phyloP scores from a whole-genome alignment of 2,888 invertebrate species.

The Meta bourneti region DNA sequence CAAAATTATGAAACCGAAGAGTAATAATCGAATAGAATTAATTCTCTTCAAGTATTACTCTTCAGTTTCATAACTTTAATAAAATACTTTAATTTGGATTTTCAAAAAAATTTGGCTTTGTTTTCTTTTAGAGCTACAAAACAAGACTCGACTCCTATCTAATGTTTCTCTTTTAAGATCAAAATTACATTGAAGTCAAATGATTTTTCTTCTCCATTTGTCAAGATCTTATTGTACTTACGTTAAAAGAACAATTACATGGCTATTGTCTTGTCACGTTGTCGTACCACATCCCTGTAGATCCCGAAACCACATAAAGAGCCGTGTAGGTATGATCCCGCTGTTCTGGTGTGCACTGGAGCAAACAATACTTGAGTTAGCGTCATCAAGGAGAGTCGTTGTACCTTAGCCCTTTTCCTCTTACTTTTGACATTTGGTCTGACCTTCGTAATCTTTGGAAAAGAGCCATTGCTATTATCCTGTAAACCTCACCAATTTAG shows the following conservation, averaged over 20 bases:
- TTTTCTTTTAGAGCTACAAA: too few relatives aligned
- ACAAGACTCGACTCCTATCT: too few relatives aligned
- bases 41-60: too few relatives aligned
- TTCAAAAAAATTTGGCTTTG: too few relatives aligned
- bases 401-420: constrained; percentile 12
- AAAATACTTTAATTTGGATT: too few relatives aligned
- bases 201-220: background rate
- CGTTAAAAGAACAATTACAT: background rate
- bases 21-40: too few relatives aligned
- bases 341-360: background rate
- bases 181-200: background rate
- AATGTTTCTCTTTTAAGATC: too few relatives aligned
- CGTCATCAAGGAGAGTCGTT: constrained; percentile 1
- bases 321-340: background rate
- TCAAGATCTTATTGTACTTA: background rate
- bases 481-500: constrained; percentile 9
- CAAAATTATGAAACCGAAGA: too few relatives aligned
- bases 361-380: background rate
- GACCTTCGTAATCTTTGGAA: constrained; percentile 28
- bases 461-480: background rate
- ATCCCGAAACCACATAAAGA: background rate
- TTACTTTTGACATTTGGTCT: constrained; percentile 7
- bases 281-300: background rate
- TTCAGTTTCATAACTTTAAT: too few relatives aligned
- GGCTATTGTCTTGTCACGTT: background rate